Evolutionary conservation across 2,113 vertebrate species (phyloP).

Genomic region (Melanerpes formicivorus): DNA sequence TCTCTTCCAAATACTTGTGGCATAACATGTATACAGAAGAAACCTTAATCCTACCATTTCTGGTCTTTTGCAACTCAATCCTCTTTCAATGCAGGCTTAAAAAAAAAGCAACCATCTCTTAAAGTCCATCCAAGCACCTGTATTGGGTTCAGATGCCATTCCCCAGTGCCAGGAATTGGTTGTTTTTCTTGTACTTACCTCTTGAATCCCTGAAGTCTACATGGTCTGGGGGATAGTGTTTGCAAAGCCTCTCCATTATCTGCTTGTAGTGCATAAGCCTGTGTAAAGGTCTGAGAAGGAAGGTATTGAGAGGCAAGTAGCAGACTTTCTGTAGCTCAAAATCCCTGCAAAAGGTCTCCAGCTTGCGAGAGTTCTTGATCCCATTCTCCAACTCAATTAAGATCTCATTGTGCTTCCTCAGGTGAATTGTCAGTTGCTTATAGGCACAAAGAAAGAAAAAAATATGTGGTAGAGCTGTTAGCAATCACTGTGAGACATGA

Average conservation of each 20-base stretch:
- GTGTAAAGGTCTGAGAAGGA: slow-evolving; percentile 94
- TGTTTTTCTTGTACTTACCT: slow-evolving; percentile 76
- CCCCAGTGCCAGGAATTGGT: neutral
- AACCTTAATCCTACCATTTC: neutral
- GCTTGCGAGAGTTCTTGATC: slow-evolving; percentile 81
- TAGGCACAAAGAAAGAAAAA: neutral
- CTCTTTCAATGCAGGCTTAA: neutral
- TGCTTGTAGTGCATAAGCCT: slow-evolving; percentile 97
- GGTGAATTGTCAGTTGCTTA: slow-evolving; percentile 87
- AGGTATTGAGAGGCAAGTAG: slow-evolving; percentile 94
- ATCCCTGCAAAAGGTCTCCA: slow-evolving; percentile 90
- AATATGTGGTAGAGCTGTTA: neutral
- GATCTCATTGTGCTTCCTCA: slow-evolving; percentile 89
- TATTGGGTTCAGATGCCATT: neutral
- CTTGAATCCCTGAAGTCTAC: slow-evolving; percentile 93
- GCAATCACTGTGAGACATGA: neutral
- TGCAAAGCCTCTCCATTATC: slow-evolving; percentile 95
- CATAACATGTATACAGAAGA: neutral
- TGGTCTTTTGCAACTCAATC: neutral
- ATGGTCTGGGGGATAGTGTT: slow-evolving; percentile 89
- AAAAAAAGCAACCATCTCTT: neutral
- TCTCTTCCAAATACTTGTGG: neutral
- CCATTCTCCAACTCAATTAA: slow-evolving; percentile 87
- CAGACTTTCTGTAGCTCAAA: slow-evolving; percentile 98
- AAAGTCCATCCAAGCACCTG: neutral